A percentile compares a stretch with the other conserved stretches of the same genome.
phyloP scores from a whole-genome alignment of 2,797 vertebrate genomes.

The Clarias fuscus region DNA sequence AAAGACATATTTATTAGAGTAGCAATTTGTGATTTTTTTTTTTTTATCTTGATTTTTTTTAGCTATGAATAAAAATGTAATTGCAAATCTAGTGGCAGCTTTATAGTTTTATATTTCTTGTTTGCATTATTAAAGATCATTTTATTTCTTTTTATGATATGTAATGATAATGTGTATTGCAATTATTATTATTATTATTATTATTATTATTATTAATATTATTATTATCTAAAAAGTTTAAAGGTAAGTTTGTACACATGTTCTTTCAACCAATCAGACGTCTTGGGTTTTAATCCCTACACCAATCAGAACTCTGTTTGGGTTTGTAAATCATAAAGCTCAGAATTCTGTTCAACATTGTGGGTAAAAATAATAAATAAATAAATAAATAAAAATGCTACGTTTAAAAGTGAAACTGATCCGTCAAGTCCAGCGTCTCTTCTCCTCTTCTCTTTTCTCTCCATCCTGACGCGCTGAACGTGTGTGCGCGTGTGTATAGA shows the following conservation, averaged over 20 bases:
- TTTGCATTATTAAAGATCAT: not conserved
- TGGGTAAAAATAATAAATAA: too few species aligned
- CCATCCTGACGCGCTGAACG: not conserved
- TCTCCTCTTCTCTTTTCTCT: not conserved
- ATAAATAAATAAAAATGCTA: not conserved
- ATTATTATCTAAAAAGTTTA: not conserved
- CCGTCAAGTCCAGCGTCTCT: not conserved
- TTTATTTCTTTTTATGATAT: too few species aligned
- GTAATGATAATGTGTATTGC: too few species aligned
- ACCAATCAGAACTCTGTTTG: not conserved
- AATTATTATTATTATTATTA: not conserved
- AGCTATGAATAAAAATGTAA: not conserved
- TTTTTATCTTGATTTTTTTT: not conserved
- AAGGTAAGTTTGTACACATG: not conserved
- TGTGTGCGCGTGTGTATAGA: not conserved
- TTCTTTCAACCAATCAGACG: not conserved
- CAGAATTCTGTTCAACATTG: not conserved
- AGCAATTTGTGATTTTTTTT: not conserved
- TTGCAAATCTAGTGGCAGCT: not conserved
- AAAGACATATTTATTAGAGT: not conserved
- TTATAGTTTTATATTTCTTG: not conserved
- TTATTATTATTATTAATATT: not conserved
- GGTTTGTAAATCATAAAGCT: not conserved
- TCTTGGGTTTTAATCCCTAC: not conserved
- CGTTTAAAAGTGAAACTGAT: not conserved